Conservation (phyloP, 2,888 invertebrate species). For the Blera fallax region DNA sequence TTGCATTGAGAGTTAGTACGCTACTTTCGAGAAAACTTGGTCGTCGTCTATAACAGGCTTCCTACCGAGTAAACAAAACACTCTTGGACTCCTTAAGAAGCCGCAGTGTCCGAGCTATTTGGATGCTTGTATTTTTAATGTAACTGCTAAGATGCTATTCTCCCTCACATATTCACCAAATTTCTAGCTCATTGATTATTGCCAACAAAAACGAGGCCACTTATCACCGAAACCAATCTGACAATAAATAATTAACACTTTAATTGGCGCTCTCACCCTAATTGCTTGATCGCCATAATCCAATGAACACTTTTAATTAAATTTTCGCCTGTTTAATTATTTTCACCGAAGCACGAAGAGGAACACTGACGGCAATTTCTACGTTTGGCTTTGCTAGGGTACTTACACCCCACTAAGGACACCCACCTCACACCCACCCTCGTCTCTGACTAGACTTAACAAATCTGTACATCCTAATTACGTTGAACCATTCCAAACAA, state of each 20-base stretch:
- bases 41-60: too few relatives aligned
- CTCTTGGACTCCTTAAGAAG: too few relatives aligned
- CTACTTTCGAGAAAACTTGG: too few relatives aligned
- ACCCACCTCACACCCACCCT: background rate
- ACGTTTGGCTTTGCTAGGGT: background rate
- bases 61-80: too few relatives aligned
- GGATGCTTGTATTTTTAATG: too few relatives aligned
- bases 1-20: too few relatives aligned
- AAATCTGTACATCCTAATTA: conserved; percentile 62
- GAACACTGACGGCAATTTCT: conserved; percentile 8
- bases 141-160: too few relatives aligned
- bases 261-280: conserved; percentile 48
- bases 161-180: background rate
- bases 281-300: conserved; percentile 38
- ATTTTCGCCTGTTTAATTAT: conserved; percentile 63
- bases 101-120: too few relatives aligned
- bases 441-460: conserved; percentile 22
- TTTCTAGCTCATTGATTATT: conserved; percentile 10
- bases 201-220: conserved; percentile 26
- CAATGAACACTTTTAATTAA: conserved; percentile 64
- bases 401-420: background rate
- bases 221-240: conserved; percentile 15
- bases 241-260: conserved; percentile 46
- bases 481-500: conserved; percentile 43
- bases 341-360: conserved; percentile 13